Percentiles rank a stretch among this genome's conserved stretches.
These are phyloP conservation scores for Leptothorax acervorum DNA, from an alignment of 2,888 invertebrate species.

Conservation along the genomic window DNA sequence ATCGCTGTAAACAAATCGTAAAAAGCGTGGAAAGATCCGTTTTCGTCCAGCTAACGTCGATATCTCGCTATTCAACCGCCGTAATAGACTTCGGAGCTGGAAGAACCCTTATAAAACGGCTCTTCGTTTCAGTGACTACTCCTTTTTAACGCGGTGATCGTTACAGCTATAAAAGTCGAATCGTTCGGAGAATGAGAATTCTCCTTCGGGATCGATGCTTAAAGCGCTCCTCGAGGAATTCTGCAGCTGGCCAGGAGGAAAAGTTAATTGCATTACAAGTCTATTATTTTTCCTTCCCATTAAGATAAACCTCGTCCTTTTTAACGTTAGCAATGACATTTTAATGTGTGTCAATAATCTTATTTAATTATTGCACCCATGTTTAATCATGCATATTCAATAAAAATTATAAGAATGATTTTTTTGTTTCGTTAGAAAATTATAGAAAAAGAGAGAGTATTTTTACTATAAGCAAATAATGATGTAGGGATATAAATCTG, in stretches of 20 bases:
- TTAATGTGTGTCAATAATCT: conserved; percentile 1
- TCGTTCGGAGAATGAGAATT: conserved; percentile 71
- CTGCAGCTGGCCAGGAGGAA: conserved; percentile 34
- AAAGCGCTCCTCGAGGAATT: conserved; percentile 54
- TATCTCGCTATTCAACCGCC: conserved; percentile 72
- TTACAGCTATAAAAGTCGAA: conserved; percentile 74
- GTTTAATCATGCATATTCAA: neutral
- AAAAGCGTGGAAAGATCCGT: conserved; percentile 74
- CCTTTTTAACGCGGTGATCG: conserved; percentile 78
- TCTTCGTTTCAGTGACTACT: conserved; percentile 76
- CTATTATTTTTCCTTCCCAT: conserved; percentile 15
- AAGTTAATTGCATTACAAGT: conserved; percentile 37
- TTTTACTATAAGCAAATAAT: neutral
- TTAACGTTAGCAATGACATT: neutral
- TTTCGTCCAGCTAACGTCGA: conserved; percentile 64
- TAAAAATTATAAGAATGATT: neutral
- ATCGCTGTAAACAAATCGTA: conserved; percentile 84
- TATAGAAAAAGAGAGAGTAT: no score
- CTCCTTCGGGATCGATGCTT: conserved; percentile 56
- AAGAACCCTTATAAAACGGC: conserved; percentile 77
- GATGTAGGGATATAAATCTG: neutral
- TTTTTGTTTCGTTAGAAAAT: neutral
- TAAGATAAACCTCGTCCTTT: neutral
- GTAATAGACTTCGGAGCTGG: conserved; percentile 68
- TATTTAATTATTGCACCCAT: neutral